These are phyloP conservation scores for Mus spicilegus DNA, from an alignment of 2,113 vertebrate species.

Conservation along the genomic window DNA sequence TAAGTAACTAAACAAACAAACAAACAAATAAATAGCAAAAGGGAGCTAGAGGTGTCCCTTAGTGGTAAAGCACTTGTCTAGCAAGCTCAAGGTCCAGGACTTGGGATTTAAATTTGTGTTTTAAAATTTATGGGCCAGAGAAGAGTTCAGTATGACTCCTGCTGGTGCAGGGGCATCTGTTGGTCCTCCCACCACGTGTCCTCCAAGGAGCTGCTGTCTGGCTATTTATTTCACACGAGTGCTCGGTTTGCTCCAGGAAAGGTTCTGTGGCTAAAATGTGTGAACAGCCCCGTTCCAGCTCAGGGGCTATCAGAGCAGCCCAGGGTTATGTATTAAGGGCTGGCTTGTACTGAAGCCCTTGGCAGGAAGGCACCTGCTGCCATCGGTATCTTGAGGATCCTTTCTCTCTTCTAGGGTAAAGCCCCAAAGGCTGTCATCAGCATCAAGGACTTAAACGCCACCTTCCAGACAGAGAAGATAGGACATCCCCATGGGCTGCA, in stretches of 20 bases:
- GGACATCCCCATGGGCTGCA: constrained; percentile 92
- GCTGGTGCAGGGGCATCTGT: neutral
- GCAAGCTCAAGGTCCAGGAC: neutral
- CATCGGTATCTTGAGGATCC: neutral
- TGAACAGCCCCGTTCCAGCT: neutral
- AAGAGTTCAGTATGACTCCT: neutral
- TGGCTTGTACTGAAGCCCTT: neutral
- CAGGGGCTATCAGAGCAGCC: neutral
- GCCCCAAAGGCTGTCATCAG: constrained; percentile 92
- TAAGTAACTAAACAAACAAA: no score
- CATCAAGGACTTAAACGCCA: constrained; percentile 92
- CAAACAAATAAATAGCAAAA: neutral
- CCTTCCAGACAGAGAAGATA: constrained; percentile 95
- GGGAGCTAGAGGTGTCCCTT: neutral
- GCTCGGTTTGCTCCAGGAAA: neutral
- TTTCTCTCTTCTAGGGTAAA: constrained; percentile 86
- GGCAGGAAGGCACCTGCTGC: neutral
- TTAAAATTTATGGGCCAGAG: neutral
- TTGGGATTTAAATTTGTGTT: neutral
- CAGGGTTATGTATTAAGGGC: neutral
- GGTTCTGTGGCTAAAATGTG: neutral
- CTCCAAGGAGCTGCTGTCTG: neutral
- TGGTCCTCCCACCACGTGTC: neutral
- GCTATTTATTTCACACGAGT: neutral
- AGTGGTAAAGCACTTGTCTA: neutral